phyloP scores from a whole-genome alignment of 2,888 invertebrate genomes.

The Dione vanillae region DNA sequence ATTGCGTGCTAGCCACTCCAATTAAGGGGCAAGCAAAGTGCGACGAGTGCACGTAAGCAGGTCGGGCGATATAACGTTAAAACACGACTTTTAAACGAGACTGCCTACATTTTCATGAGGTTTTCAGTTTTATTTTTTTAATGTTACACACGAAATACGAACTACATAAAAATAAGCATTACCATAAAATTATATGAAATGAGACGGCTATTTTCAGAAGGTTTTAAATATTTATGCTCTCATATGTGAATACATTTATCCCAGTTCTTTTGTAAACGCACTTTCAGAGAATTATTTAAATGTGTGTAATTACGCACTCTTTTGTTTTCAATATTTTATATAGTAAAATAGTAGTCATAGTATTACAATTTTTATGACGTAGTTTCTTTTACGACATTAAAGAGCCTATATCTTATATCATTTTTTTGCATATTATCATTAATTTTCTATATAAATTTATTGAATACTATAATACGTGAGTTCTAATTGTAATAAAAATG shows the following conservation, averaged over 20 bases:
- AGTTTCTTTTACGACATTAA: no score
- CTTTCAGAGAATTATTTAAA: conserved; percentile 20
- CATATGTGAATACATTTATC: conserved; percentile 15
- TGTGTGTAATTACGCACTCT: neutral
- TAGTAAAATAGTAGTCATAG: neutral
- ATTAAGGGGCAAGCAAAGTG: conserved; percentile 77
- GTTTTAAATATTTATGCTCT: conserved; percentile 22
- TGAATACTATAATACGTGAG: no score
- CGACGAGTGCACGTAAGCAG: conserved; percentile 76
- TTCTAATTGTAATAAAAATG: no score
- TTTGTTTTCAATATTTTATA: neutral
- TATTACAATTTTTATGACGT: neutral
- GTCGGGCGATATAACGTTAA: conserved; percentile 75
- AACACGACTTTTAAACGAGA: conserved; percentile 73
- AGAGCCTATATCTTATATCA: no score
- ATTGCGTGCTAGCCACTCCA: conserved; percentile 76
- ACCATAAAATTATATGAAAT: conserved; percentile 37
- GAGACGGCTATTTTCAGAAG: conserved; percentile 28
- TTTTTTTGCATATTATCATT: no score
- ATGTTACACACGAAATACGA: conserved; percentile 34
- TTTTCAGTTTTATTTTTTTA: conserved; percentile 36
- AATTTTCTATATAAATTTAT: no score
- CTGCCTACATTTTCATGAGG: conserved; percentile 54
- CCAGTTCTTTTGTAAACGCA: conserved; percentile 15
- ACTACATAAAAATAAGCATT: conserved; percentile 33